Conservation (phyloP, 2,888 invertebrate species). For the Apotomis betuletana region DNA sequence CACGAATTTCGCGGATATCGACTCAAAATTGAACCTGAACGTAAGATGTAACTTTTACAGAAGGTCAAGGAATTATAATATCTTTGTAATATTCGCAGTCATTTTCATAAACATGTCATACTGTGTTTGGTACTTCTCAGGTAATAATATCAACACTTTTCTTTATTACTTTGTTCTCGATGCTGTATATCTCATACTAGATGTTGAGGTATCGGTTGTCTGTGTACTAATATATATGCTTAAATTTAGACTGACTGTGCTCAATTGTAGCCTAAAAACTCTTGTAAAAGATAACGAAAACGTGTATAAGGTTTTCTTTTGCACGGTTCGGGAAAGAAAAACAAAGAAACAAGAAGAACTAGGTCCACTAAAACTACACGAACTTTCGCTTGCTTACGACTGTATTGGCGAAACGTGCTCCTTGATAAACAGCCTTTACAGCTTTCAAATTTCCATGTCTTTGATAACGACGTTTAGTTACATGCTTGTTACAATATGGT, state of each 20-base stretch:
- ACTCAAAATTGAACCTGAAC: neutral
- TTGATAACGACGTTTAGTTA: neutral
- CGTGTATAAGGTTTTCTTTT: neutral
- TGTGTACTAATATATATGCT: neutral
- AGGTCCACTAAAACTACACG: neutral
- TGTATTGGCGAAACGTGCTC: neutral
- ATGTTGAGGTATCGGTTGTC: neutral
- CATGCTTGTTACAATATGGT: conserved; percentile 1
- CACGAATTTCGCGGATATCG: neutral
- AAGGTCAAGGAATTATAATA: neutral
- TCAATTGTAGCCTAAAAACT: neutral
- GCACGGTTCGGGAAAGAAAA: too few species aligned
- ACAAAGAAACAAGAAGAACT: too few species aligned
- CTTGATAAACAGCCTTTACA: conserved; percentile 8
- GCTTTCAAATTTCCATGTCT: conserved; percentile 1
- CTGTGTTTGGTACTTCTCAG: neutral
- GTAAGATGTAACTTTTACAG: neutral
- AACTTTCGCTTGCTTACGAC: conserved; percentile 11
- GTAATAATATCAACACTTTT: neutral
- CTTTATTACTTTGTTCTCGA: neutral
- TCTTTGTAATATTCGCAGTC: neutral
- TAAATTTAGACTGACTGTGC: neutral
- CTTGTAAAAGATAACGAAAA: neutral
- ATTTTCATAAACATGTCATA: neutral
- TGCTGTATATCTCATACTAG: neutral